Evolutionary conservation across 1,140 invertebrate genomes (phyloP), one percentile per base, ranked within the genome.

Genomic region (Cotesia glomerata): DNA sequence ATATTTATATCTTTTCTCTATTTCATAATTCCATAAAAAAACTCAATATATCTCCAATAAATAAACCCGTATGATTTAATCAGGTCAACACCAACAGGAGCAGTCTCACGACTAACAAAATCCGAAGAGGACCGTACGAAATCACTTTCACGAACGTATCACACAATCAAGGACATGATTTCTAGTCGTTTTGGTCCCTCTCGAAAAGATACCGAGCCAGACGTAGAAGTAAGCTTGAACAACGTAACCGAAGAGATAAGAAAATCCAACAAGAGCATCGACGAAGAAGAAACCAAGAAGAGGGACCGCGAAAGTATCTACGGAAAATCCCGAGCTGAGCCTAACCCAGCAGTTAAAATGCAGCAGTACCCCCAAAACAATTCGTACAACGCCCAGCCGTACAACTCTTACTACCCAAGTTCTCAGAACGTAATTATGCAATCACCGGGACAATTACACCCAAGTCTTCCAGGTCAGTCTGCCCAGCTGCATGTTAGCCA

Each of bases 141-240:
- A 81, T 89, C 90, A 3, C 88, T 92, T 58, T 91, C 90, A 52
- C 92, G 93, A 82, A 95, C 93, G 0, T 95, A 95, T 80, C 92
- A 94, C 79, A 93, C 93, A 18, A 90, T 95, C 68, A 95, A 94
- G 87, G 93, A 94, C 80, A 94, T 95, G 88, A 93, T 95, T 78
- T 94, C 93, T 4, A 94, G 91, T 84, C 91, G 92, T 80, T 95
- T 95, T 81, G 92, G 92, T 0, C 83, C 84, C 78, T 90, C 83
- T 76, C 83, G 87, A 71, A 91, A 90, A 79, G 91, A 91, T n/a
- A 87, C 74, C 14, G 84, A 86, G 14, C 78, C 80, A 69, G 90
- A 91, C 77, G 80, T 82, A 75, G 89, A 90, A 84, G 82, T 88
- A 14, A 90, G 88, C 75, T 79, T 91, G 32, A 92, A 93, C 81